Base-by-base conservation (phyloP, 2,888 invertebrate genomes). In the Plagiodera versicolora region DNA sequence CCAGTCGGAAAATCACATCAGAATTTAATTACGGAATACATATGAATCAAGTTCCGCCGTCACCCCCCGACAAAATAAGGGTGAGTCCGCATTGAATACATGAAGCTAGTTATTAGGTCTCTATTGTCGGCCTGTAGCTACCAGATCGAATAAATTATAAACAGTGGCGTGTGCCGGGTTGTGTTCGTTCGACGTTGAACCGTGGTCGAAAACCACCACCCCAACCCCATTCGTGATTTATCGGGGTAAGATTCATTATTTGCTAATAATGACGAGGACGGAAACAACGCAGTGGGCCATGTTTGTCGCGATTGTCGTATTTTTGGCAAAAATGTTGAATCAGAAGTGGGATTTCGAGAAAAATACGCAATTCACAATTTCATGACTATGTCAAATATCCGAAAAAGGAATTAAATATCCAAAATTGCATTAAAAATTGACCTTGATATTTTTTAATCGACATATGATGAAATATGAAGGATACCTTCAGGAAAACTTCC, bases 141-240 rank as follows among this genome's bases (percentile, higher is more conserved):
- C 76, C 79, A 79, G 79, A 79, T 79, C 78, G 75, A 76, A 79
- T 79, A 79, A 79, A 79, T 79, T 79, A 78, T 79, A 78, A 79
- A 79, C 78, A 78, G 78, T 77, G 78, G 77, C 79, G 78, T 78
- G 77, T 78, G 78, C 73, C 72, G 68, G 63, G 72, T 68, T 72
- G 73, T 72, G 75, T 11, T 77, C 75, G 74, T 75, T 68, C 69
- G 71, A 60, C 71, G 71, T 75, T 74, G n/a, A 75, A 75, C 71
- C 75, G 75, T 72, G 76, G 76, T 74, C 73, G 73, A 73, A 72
- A n/a, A n/a, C n/a, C n/a, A 74, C 67, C 70, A 71, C 73, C 67
- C 61, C 60, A n/a, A n/a, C n/a, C n/a, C n/a, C n/a, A n/a, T 53
- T 64, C 53, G 49, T 53, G 63, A 63, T 64, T 64, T 64, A 61